Evolutionary conservation across 2,113 vertebrate species (phyloP), one percentile per base, ranked within the genome.

Genomic region (Etheostoma spectabile): DNA sequence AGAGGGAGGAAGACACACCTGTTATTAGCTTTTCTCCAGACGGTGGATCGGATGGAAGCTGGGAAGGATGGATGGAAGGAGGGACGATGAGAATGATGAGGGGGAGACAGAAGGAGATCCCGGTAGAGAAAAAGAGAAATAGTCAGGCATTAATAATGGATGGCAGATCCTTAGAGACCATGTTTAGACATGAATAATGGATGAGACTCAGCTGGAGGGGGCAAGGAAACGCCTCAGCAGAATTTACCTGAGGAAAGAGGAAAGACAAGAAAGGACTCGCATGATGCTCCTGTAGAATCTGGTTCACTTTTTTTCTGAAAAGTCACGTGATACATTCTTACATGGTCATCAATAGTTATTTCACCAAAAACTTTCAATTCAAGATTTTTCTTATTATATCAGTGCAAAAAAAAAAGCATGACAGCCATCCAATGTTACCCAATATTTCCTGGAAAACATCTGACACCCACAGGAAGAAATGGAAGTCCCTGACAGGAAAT

Each of bases 11-110:
- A 45, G 60, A 84, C 80, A 84, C 91, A 94, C 93, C 90, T 94
- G 93, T 86, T 93, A 89, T 93, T 93, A 91, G 89, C 85, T 93
- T 92, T 93, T 83, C 85, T 90, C 86, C 92, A 93, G 89, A 87
- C 74, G 79, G 79, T 21, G 1, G 8, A 27, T 82, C 46, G 65
- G 82, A 84, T 56, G 62, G 63, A 71, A 56, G 76, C 7, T 5
- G 33, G 65, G 79, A 51, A 30, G 16, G 68, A 63, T 1, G 8
- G 30, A 74, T 65, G 24, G 30, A 65, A 85, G 79, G 56, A 83
- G 51, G 79, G 77, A 83, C 12, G 65, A 14, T 13, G 52, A 75
- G 63, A 45, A 71, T 56, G 74, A 59, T 13, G 72, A 75, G 66
- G 72, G 21, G 16, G 51, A 56, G 83, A 77, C 80, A 89, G 88